Evolutionary conservation across 2,113 vertebrate species (phyloP).

Genomic region (Muntiacus muntjak): DNA sequence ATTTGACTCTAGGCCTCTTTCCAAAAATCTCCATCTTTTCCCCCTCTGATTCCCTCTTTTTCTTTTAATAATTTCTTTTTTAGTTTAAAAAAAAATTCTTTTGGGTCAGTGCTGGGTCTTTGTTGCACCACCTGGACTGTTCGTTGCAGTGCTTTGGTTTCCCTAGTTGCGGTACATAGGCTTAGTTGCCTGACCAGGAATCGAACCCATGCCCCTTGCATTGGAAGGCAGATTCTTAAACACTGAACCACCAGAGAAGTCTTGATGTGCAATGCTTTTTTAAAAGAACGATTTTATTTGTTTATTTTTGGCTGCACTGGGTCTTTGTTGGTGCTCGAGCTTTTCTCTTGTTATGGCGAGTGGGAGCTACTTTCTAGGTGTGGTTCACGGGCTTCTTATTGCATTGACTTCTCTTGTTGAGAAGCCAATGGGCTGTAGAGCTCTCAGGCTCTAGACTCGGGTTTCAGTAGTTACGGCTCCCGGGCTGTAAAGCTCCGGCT

Average conservation of each 20-base stretch:
- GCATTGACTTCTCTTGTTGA: neutral
- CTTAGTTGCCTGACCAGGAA: neutral
- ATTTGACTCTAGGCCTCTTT: neutral
- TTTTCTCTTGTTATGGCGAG: neutral
- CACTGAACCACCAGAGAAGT: neutral
- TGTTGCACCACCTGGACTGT: neutral
- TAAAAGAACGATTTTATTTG: neutral
- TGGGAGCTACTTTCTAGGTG: neutral
- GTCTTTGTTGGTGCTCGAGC: neutral
- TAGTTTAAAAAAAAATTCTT: neutral
- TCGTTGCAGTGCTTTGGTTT: neutral
- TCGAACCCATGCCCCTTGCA: neutral
- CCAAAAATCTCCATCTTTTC: neutral
- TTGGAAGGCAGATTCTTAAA: neutral
- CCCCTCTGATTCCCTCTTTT: neutral
- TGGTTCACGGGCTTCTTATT: neutral
- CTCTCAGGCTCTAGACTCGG: neutral
- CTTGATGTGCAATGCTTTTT: neutral
- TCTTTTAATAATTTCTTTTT: neutral
- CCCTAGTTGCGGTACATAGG: neutral
- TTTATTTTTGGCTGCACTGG: neutral
- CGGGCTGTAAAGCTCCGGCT: rapidly evolving
- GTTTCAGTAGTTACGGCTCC: neutral
- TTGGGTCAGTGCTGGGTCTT: neutral
- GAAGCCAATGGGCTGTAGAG: neutral